These are phyloP conservation scores for Lathamus discolor DNA, from an alignment of 2,113 vertebrate species.

Conservation along the genomic window DNA sequence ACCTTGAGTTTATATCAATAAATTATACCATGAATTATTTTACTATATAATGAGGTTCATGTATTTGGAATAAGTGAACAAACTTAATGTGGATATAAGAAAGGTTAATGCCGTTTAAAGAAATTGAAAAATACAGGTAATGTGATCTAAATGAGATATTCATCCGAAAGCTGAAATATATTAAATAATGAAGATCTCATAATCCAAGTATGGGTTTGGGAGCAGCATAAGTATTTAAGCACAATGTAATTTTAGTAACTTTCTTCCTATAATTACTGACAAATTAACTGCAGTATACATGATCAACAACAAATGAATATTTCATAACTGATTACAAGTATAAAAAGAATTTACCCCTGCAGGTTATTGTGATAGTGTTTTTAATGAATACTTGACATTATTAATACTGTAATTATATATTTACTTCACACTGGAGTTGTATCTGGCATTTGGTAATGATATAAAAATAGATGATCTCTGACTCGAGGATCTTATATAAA, in stretches of 20 bases:
- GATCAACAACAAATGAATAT: constrained; percentile 61
- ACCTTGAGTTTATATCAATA: neutral
- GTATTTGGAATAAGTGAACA: constrained; percentile 3
- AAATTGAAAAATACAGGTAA: neutral
- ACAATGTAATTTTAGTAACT: constrained; percentile 27
- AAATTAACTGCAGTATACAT: constrained; percentile 48
- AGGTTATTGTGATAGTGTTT: constrained; percentile 29
- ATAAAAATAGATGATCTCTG: constrained; percentile 9
- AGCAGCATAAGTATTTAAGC: neutral
- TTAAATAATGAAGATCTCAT: neutral
- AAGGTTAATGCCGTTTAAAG: constrained; percentile 12
- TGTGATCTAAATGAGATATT: neutral
- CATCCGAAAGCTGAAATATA: neutral
- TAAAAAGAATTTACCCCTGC: constrained; percentile 34
- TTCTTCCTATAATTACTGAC: constrained; percentile 34
- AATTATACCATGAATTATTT: constrained; percentile 1
- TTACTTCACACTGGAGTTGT: neutral
- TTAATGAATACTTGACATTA: constrained; percentile 59
- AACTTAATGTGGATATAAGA: neutral
- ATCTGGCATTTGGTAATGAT: neutral
- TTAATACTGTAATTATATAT: constrained; percentile 42
- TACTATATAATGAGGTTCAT: neutral
- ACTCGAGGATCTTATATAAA: neutral
- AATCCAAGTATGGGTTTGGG: neutral
- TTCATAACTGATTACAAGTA: constrained; percentile 44